Evolutionary conservation across 2,888 invertebrate species (phyloP).

Genomic region (Lycaena phlaeas): DNA sequence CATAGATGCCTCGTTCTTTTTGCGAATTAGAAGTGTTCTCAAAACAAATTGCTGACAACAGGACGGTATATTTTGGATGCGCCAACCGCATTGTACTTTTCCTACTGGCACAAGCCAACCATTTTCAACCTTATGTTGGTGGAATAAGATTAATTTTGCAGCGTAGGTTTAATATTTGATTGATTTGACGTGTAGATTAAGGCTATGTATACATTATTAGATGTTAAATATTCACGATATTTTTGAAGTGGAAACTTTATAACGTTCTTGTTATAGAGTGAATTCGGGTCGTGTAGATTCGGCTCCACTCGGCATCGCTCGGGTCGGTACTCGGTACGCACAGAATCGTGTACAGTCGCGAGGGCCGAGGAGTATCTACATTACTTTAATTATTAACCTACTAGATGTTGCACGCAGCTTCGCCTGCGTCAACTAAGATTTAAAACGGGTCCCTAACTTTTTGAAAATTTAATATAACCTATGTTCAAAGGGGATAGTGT

Average conservation of each 20-base stretch:
- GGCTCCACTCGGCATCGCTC: no score
- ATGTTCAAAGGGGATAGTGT: no score
- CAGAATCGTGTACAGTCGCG: no score
- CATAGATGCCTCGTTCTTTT: constrained; percentile 64
- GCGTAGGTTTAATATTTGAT: constrained; percentile 10
- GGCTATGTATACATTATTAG: constrained; percentile 1
- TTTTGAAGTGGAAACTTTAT: no score
- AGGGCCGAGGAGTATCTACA: no score
- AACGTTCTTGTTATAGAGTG: no score
- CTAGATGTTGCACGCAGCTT: no score
- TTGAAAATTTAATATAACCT: no score
- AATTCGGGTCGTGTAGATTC: no score
- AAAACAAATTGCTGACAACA: constrained; percentile 72
- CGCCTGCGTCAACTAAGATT: no score
- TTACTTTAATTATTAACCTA: not conserved
- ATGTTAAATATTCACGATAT: not conserved
- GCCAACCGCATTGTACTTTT: constrained; percentile 31
- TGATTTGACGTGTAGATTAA: constrained; percentile 15
- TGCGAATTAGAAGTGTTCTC: constrained; percentile 70
- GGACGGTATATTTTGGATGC: constrained; percentile 61
- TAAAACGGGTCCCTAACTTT: no score
- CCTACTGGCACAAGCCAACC: not conserved
- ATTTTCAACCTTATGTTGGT: constrained; percentile 20
- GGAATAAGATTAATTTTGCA: constrained; percentile 20
- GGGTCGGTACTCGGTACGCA: no score